phyloP scores from a whole-genome alignment of 2,888 invertebrate genomes.

The Macaria liturata region DNA sequence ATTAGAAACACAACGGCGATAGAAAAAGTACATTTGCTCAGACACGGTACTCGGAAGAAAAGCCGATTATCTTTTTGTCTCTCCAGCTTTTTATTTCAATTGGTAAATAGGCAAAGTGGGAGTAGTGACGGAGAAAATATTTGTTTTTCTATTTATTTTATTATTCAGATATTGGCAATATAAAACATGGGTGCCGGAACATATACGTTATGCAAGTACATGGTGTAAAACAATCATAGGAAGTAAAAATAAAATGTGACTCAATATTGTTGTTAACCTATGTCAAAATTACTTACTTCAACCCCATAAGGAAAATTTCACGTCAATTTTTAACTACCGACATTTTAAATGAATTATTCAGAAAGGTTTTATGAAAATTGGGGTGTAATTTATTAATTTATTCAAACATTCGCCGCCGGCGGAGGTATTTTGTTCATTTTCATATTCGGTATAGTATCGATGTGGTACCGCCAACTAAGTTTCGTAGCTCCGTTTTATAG shows the following conservation, averaged over 20 bases:
- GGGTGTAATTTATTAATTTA: slow-evolving; percentile 41
- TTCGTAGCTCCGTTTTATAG: slow-evolving; percentile 59
- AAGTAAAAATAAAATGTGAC: no score
- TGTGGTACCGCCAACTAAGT: slow-evolving; percentile 56
- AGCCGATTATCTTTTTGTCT: slow-evolving; percentile 54
- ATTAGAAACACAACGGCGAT: slow-evolving; percentile 51
- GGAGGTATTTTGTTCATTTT: slow-evolving; percentile 46
- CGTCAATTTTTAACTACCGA: slow-evolving; percentile 18
- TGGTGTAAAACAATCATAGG: no score
- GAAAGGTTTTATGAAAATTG: slow-evolving; percentile 30
- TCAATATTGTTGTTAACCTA: neutral
- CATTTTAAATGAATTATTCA: slow-evolving; percentile 30
- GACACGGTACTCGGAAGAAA: slow-evolving; percentile 38
- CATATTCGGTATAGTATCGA: slow-evolving; percentile 52
- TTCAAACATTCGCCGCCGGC: slow-evolving; percentile 37
- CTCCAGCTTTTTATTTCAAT: slow-evolving; percentile 35
- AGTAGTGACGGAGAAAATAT: neutral
- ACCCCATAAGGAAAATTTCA: slow-evolving; percentile 6
- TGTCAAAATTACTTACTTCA: slow-evolving; percentile 9
- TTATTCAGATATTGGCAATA: no score
- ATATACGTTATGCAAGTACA: no score
- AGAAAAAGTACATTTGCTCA: slow-evolving; percentile 48
- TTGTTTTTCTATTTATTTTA: no score
- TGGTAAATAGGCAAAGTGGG: slow-evolving; percentile 20
- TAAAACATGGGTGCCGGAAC: no score